Percentiles rank a stretch among this genome's conserved stretches.
These are phyloP conservation scores for Eulemur macaco DNA, from an alignment of 2,113 vertebrate species.

Conservation along the genomic window DNA sequence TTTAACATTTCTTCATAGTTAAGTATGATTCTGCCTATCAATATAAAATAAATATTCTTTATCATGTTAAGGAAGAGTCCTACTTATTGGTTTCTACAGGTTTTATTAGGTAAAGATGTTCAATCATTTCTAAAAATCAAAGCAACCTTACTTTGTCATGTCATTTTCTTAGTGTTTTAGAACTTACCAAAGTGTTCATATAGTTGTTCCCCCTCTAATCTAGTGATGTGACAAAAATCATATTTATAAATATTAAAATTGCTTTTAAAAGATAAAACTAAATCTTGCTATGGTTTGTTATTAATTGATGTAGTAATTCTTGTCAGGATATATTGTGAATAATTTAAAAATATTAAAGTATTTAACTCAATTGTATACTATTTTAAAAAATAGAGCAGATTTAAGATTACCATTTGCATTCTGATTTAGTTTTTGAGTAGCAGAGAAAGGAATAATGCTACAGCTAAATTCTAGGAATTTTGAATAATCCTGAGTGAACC, in stretches of 20 bases:
- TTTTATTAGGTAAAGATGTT: background rate
- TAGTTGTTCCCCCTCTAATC: background rate
- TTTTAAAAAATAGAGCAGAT: background rate
- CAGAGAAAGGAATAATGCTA: background rate
- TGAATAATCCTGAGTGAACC: background rate
- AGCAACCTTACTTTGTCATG: background rate
- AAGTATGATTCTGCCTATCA: background rate
- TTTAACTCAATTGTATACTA: background rate
- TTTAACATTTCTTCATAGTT: background rate
- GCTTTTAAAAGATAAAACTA: background rate
- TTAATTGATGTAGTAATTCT: background rate
- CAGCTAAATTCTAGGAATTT: background rate
- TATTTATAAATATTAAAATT: background rate
- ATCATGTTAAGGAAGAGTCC: background rate
- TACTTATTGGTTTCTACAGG: background rate
- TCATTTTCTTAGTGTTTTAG: background rate
- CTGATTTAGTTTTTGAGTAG: background rate
- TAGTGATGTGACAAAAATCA: background rate
- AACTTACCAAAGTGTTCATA: background rate
- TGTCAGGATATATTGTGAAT: background rate
- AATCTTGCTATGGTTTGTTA: background rate
- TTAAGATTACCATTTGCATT: background rate
- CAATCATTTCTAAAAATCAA: background rate
- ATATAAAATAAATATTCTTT: background rate
- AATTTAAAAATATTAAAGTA: background rate